A percentile compares a stretch with the other conserved stretches of the same genome.
phyloP scores from a whole-genome alignment of 2,888 invertebrate genomes.

The Hydrotaea diabolus region DNA sequence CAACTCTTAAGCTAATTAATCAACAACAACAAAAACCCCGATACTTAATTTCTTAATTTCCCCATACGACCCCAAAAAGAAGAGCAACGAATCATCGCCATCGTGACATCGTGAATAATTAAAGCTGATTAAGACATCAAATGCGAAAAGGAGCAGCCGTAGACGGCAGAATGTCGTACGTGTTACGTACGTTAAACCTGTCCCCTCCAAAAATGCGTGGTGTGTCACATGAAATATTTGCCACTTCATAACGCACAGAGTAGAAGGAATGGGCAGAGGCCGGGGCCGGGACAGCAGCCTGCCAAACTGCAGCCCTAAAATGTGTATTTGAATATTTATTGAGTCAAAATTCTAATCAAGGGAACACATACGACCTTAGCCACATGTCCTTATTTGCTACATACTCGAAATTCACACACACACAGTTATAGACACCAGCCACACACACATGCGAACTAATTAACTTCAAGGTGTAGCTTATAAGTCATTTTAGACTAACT shows the following conservation, averaged over 20 bases:
- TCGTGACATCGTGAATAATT: constrained; percentile 31
- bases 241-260: no score
- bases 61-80: constrained; percentile 16
- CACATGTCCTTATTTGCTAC: neutral
- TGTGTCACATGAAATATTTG: constrained; percentile 5
- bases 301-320: neutral
- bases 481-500: neutral
- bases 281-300: neutral
- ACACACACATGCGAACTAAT: neutral
- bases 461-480: constrained; percentile 15
- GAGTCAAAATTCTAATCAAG: constrained; percentile 28
- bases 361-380: constrained; percentile 2
- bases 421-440: no score
- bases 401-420: neutral
- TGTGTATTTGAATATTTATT: constrained; percentile 37
- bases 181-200: neutral
- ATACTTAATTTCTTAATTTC: constrained; percentile 38
- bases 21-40: no score
- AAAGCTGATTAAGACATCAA: constrained; percentile 21
- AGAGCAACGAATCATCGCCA: neutral
- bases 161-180: constrained; percentile 4
- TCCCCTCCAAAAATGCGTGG: constrained; percentile 3
- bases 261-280: no score
- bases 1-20: neutral
- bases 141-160: neutral